phyloP scores from a whole-genome alignment of 2,113 vertebrate species.

The Oncorhynchus kisutch region DNA sequence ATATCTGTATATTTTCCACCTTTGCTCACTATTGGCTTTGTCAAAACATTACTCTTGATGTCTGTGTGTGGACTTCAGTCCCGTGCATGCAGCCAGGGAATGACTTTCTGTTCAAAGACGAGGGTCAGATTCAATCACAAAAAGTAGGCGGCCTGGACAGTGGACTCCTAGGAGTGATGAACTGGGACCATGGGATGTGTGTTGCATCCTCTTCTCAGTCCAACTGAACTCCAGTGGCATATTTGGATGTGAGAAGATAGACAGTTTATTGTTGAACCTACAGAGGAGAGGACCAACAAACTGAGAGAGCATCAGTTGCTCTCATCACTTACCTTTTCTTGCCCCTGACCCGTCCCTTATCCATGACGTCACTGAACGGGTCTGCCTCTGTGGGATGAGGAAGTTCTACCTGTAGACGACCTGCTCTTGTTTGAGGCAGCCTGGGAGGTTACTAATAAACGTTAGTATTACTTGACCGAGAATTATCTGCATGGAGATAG shows the following conservation, averaged over 20 bases:
- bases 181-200: neutral
- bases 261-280: neutral
- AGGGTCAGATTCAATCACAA: slow-evolving; percentile 5
- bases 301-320: neutral
- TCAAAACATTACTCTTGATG: slow-evolving; percentile 28
- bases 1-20: neutral
- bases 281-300: neutral
- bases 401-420: slow-evolving; percentile 84
- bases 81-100: neutral
- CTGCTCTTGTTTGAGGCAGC: slow-evolving; percentile 90
- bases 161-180: neutral
- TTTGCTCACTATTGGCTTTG: neutral
- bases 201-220: neutral
- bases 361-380: slow-evolving; percentile 57
- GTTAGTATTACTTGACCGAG: slow-evolving; percentile 68
- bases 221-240: neutral
- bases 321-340: neutral
- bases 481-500: neutral
- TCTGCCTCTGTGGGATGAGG: slow-evolving; percentile 85
- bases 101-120: neutral
- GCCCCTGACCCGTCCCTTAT: too few relatives aligned
- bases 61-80: slow-evolving; percentile 45
- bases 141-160: neutral
- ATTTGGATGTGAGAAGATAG: neutral
- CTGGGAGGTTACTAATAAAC: slow-evolving; percentile 98